phyloP scores from a whole-genome alignment of 2,888 invertebrate genomes.

The Synanthedon formicaeformis region DNA sequence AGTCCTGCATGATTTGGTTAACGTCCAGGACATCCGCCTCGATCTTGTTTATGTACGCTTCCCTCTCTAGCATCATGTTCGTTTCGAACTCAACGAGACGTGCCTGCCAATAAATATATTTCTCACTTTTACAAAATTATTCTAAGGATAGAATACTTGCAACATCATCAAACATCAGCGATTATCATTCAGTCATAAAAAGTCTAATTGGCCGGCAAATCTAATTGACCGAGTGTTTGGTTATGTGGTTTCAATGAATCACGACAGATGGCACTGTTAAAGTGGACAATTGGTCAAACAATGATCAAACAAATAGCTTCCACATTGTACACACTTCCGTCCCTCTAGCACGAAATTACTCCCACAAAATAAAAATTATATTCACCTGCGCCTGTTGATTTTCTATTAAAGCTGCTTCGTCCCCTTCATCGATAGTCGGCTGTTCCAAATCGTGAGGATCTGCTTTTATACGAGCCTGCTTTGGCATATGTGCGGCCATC shows the following conservation, averaged over 20 bases:
- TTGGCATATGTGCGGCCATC: constrained; percentile 74
- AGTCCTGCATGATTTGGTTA: constrained; percentile 83
- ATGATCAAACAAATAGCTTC: too few relatives aligned
- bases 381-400: constrained; percentile 64
- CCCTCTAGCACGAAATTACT: not conserved
- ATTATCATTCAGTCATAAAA: too few relatives aligned
- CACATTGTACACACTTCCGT: not conserved
- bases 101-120: constrained; percentile 41
- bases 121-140: too few relatives aligned
- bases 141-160: too few relatives aligned
- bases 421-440: constrained; percentile 55
- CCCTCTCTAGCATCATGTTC: constrained; percentile 82
- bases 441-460: constrained; percentile 39
- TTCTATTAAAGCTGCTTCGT: constrained; percentile 47
- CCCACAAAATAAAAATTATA: not conserved
- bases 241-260: too few relatives aligned
- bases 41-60: constrained; percentile 82
- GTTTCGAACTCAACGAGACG: constrained; percentile 82
- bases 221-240: too few relatives aligned
- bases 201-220: too few relatives aligned
- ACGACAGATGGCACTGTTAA: too few relatives aligned
- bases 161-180: too few relatives aligned
- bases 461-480: constrained; percentile 32
- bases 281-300: too few relatives aligned
- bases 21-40: constrained; percentile 87